Evolutionary conservation across 37 sponge, comb jelly and placozoan species (phyloP), one percentile per base, ranked within the genome.

Genomic region (Lycopodina hypogea): DNA sequence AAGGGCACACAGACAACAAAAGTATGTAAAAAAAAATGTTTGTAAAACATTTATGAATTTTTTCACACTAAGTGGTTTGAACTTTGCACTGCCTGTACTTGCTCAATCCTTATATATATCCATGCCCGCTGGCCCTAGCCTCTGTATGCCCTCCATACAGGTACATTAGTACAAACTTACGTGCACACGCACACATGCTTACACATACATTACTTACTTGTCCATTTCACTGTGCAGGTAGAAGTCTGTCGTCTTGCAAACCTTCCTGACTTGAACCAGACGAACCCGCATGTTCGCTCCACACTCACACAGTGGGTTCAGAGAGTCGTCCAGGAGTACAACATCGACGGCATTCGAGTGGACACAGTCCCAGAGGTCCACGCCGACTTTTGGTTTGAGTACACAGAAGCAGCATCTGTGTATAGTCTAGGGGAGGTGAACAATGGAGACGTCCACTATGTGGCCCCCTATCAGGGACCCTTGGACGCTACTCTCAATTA

Each of bases 181-280:
- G n/a, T n/a, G n/a, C n/a, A n/a, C n/a, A n/a, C n/a, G n/a, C n/a
- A n/a, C n/a, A n/a, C n/a, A n/a, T n/a, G n/a, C n/a, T n/a, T n/a
- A n/a, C n/a, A n/a, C 48, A 45, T 45, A 45, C 9, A 45, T 45
- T 45, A 9, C 9, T 12, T 45, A 45, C 48, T 4, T 45, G 48
- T 45, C 8, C 48, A 29, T 36, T 30, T 63, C 19, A 63, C 40
- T 41, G 4, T 41, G 45, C 37, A 90, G 90, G 93, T 93, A 28
- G 93, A 93, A 76, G 76, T 83, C 39, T 93, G 93, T 55, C 70
- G 93, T 1, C 62, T 93, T 15, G 86, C 89, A 26, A 83, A 87
- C 78, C 75, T 93, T 23, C 93, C 93, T 12, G 93, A 93, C 58
- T 65, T 93, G 18, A 79, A 93, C 56, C 93, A 93, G 57, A 77